Percentiles rank a stretch among this genome's conserved stretches.
Evolutionary conservation across 2,888 invertebrate species (phyloP).

Genomic region (Diogma glabrata): DNA sequence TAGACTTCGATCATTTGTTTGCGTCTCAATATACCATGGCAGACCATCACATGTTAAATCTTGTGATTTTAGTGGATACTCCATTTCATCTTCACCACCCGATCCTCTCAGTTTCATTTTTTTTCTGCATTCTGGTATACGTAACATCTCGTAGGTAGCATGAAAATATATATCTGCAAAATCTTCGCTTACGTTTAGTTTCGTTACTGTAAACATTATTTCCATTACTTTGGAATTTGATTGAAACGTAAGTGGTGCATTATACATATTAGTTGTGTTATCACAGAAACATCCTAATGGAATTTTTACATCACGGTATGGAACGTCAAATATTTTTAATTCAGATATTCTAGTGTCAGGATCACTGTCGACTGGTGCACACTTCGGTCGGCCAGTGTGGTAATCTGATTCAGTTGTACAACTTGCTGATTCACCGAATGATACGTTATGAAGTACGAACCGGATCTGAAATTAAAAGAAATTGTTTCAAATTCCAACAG

Average conservation of each 20-base stretch:
- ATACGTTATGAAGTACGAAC: constrained; percentile 55
- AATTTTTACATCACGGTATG: constrained; percentile 54
- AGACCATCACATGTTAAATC: constrained; percentile 35
- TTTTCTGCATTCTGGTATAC: constrained; percentile 51
- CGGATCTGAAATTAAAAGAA: constrained; percentile 24
- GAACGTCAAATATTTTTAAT: constrained; percentile 50
- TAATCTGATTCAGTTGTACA: constrained; percentile 62
- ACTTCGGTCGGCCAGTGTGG: constrained; percentile 55
- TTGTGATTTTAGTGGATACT: constrained; percentile 48
- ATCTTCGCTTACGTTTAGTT: constrained; percentile 67
- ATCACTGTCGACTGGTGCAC: constrained; percentile 33
- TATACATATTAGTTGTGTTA: constrained; percentile 47
- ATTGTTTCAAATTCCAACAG: not conserved
- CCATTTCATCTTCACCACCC: constrained; percentile 54
- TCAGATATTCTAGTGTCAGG: constrained; percentile 38
- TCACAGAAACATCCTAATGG: constrained; percentile 72
- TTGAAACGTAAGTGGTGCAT: constrained; percentile 49
- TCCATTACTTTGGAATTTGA: constrained; percentile 60
- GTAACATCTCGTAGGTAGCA: constrained; percentile 55
- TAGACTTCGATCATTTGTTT: constrained; percentile 63
- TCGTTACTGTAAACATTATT: constrained; percentile 60
- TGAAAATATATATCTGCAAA: constrained; percentile 70
- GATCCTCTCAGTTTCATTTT: constrained; percentile 50
- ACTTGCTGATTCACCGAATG: constrained; percentile 52
- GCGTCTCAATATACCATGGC: constrained; percentile 70